These are phyloP conservation scores for Tigriopus californicus DNA, from an alignment of 2,888 invertebrate species.

Conservation along the genomic window DNA sequence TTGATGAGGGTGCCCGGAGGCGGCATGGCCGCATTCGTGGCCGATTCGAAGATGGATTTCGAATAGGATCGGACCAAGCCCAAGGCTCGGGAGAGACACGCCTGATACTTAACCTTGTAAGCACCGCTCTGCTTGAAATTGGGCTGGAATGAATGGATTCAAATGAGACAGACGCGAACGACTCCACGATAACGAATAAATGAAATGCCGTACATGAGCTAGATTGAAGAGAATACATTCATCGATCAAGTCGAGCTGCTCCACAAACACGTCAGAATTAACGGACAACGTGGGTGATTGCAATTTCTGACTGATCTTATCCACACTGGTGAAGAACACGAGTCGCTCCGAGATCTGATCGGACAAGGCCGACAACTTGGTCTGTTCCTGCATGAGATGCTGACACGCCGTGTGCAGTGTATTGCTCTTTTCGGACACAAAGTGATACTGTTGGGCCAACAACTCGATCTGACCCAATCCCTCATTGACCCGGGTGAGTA, in stretches of 20 bases:
- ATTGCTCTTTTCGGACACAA: slow-evolving; percentile 79
- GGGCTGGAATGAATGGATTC: slow-evolving; percentile 34
- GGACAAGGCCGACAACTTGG: slow-evolving; percentile 20
- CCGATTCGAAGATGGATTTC: no score
- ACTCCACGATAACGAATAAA: neutral
- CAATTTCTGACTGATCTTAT: neutral
- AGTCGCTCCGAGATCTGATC: neutral
- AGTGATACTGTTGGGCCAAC: slow-evolving; percentile 55
- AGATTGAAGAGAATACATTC: neutral
- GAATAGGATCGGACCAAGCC: slow-evolving; percentile 52
- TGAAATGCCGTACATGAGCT: neutral
- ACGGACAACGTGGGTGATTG: neutral
- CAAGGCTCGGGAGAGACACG: slow-evolving; percentile 59
- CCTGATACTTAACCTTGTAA: slow-evolving; percentile 64
- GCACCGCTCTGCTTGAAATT: slow-evolving; percentile 65
- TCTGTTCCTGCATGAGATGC: slow-evolving; percentile 65
- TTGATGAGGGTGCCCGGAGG: slow-evolving; percentile 39
- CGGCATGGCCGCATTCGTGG: no score
- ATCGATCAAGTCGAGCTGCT: slow-evolving; percentile 1
- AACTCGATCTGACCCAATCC: slow-evolving; percentile 49
- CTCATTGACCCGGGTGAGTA: slow-evolving; percentile 46
- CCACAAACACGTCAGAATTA: neutral
- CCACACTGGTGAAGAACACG: neutral
- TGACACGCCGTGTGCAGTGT: slow-evolving; percentile 79
- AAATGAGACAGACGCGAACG: neutral